A percentile compares a stretch with the other conserved stretches of the same genome.
Conservation (phyloP, 2,113 vertebrate species). For the Embiotoca jacksoni region DNA sequence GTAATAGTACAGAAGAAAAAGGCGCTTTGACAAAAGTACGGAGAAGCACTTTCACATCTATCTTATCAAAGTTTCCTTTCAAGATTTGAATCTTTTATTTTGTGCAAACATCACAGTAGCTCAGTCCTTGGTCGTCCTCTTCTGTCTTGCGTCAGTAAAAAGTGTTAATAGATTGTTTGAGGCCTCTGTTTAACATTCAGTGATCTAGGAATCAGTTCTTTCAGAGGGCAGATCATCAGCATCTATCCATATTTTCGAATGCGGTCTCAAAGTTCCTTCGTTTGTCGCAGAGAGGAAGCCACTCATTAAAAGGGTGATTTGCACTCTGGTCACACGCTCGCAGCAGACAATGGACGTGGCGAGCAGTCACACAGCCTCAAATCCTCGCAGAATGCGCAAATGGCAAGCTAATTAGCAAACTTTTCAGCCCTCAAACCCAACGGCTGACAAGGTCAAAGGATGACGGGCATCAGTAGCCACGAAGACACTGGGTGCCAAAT, state of each 20-base stretch:
- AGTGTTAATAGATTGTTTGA: slow-evolving; percentile 18
- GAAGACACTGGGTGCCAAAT: slow-evolving; percentile 40
- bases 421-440: slow-evolving; percentile 39
- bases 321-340: slow-evolving; percentile 64
- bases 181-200: neutral
- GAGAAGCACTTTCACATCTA: neutral
- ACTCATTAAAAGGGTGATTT: slow-evolving; percentile 75
- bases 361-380: slow-evolving; percentile 58
- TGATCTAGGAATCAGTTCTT: slow-evolving; percentile 29
- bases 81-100: neutral
- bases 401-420: slow-evolving; percentile 75
- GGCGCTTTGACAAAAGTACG: no score
- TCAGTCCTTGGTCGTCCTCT: neutral
- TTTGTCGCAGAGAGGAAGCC: slow-evolving; percentile 31
- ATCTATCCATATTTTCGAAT: slow-evolving; percentile 44
- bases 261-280: slow-evolving; percentile 30
- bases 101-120: slow-evolving; percentile 1
- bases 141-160: slow-evolving; percentile 28
- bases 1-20: no score
- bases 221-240: slow-evolving; percentile 21
- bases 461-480: slow-evolving; percentile 36
- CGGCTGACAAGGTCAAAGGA: slow-evolving; percentile 61
- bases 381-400: slow-evolving; percentile 56
- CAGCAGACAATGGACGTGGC: slow-evolving; percentile 53
- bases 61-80: slow-evolving; percentile 4